Percentiles rank a stretch among this genome's conserved stretches.
These are phyloP conservation scores for Formica aserva DNA, from an alignment of 2,888 invertebrate genomes.

Conservation along the genomic window DNA sequence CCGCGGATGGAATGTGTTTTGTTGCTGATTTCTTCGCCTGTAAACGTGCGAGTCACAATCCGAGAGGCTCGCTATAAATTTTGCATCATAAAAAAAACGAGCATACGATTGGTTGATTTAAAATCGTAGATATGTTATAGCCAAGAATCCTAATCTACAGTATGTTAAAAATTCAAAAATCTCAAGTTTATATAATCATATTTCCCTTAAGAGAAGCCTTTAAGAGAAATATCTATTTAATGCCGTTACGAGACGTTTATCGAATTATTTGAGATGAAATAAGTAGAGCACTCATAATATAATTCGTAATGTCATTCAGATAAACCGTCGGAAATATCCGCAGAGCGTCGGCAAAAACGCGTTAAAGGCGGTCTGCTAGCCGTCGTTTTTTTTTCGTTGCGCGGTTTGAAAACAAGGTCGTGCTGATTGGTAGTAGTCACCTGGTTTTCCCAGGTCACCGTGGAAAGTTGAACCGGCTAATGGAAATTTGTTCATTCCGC, in stretches of 20 bases:
- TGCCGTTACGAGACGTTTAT: neutral
- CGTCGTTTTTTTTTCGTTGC: slow-evolving; percentile 33
- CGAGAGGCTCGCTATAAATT: neutral
- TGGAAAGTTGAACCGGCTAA: slow-evolving; percentile 71
- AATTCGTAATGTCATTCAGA: slow-evolving; percentile 50
- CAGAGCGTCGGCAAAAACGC: slow-evolving; percentile 22
- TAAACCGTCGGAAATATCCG: slow-evolving; percentile 38
- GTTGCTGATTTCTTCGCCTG: slow-evolving; percentile 39
- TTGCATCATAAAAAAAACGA: neutral
- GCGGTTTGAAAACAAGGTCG: slow-evolving; percentile 63
- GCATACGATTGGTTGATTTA: neutral
- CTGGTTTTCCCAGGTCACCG: slow-evolving; percentile 57
- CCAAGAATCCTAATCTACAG: neutral
- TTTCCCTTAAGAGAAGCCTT: neutral
- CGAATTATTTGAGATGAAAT: slow-evolving; percentile 1
- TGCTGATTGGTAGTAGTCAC: slow-evolving; percentile 65
- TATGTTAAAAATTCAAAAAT: neutral
- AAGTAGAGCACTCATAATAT: slow-evolving; percentile 21
- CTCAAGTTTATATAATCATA: neutral
- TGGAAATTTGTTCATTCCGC: slow-evolving; percentile 76
- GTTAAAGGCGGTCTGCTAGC: slow-evolving; percentile 42
- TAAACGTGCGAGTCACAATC: slow-evolving; percentile 4
- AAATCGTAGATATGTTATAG: neutral
- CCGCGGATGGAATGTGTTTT: slow-evolving; percentile 46
- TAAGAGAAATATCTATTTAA: slow-evolving; percentile 22